Percentiles rank a stretch among this genome's conserved stretches.
Conservation (phyloP, 2,113 vertebrate species). For the Pollimyrus isidori region DNA sequence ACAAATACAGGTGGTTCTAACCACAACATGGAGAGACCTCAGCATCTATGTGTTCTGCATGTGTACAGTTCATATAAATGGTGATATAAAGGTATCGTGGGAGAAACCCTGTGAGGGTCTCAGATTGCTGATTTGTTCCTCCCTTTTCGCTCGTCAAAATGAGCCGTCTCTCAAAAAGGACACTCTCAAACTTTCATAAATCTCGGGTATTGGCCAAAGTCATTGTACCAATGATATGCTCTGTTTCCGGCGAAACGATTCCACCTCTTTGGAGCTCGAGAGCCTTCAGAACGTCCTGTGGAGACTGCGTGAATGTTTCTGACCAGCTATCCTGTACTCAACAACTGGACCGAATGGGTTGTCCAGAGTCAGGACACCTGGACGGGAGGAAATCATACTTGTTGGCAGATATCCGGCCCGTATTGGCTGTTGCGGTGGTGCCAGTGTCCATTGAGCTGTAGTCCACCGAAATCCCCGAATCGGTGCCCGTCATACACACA, state of each 20-base stretch:
- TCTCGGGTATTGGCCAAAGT: not conserved
- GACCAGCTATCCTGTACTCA: slow-evolving; percentile 23
- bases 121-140: not conserved
- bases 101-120: not conserved
- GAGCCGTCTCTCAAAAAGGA: not conserved
- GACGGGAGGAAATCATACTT: slow-evolving; percentile 53
- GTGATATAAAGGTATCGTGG: not conserved
- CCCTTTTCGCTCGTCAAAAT: not conserved
- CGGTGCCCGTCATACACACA: slow-evolving; percentile 67
- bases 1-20: not conserved
- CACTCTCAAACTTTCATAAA: not conserved
- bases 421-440: slow-evolving; percentile 36
- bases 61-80: not conserved
- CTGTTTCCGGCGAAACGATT: not conserved
- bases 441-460: slow-evolving; percentile 62
- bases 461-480: slow-evolving; percentile 73
- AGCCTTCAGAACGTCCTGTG: not conserved
- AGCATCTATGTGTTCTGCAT: not conserved
- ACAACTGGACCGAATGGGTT: slow-evolving; percentile 28
- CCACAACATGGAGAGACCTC: not conserved
- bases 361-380: slow-evolving; percentile 30
- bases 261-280: not conserved
- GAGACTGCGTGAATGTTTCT: not conserved
- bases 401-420: slow-evolving; percentile 51
- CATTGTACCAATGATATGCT: not conserved